Evolutionary conservation across 2,113 vertebrate species (phyloP), one percentile per base, ranked within the genome.

Genomic region (Climacteris rufus): DNA sequence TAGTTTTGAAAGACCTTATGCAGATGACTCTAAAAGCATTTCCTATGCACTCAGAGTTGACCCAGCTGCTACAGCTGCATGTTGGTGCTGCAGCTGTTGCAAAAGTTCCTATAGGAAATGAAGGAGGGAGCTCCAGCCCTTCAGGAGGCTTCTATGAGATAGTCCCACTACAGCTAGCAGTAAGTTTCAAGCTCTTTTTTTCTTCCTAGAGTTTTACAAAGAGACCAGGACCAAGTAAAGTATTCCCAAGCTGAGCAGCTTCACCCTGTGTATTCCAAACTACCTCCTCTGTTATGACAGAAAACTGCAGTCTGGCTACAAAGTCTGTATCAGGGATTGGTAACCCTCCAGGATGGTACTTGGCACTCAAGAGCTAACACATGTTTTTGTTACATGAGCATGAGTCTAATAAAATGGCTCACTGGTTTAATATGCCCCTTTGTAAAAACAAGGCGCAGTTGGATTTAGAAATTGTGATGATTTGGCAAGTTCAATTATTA

Each of bases 381-480:
- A 92, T 96, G 92, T 92, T 96, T 96, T 93, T 89, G 80, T 96
- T 96, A 95, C 90, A 83, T 87, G 95, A 96, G 94, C 96, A 92
- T 88, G 85, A 96, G 95, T 75, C 85, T 96, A 92, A 96, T 97
- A 94, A 96, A 97, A 97, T 94, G 95, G 93, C 94, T 97, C 90
- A 74, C 83, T 96, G 88, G 86, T 96, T 96, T 96, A 96, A 96
- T 78, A 94, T 90, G 88, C 69, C 80, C 89, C 90, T 95, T 71
- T 85, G 89, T 94, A 63, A 94, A 96, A 97, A 92, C 85, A 96
- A 94, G 92, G 66, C 9, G 0, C 79, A 53, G 80, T 89, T 78
- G 93, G 88, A 75, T 96, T 83, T 96, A 94, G 89, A 72, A 96
- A 95, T 94, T 86, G 57, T 83, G 79, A 94, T 93, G 90, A 96